Base-by-base conservation (phyloP, 2,797 vertebrate species). In the Stomatorhinus walkeri region DNA sequence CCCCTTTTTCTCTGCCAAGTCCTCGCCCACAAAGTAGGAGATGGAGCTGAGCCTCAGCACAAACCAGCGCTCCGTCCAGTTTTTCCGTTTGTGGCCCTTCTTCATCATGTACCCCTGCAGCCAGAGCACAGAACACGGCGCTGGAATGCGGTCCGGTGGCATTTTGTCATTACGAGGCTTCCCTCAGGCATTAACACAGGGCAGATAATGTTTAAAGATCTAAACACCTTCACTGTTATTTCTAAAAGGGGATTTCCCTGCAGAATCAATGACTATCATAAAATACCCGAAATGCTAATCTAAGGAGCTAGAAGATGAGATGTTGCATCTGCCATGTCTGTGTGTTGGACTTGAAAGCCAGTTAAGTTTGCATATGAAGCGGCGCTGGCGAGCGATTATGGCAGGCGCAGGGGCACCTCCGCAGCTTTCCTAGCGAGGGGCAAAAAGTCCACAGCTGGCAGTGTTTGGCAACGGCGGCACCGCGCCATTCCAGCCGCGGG, bases 11-110 rank as follows among this genome's bases (percentile, higher is more conserved):
- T 97, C 97, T 90, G 94, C 95, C 88, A 96, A 91, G 91, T 97
- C 96, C 92, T 97, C 97, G 46, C 95, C 93, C 88, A 94, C 92
- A 0, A 96, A 97, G 88, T 97, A 97, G 36, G 94, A 95, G 90
- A 97, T 94, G 76, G 94, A 87, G 87, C 92, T 95, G 89, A 96
- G 96, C 90, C 96, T 96, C 88, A 97, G 93, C 48, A 96, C 95
- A 95, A 97, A 97, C 97, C 97, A 97, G 46, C 96, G 95, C 89
- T 97, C 97, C 0, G 94, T 97, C 96, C 97, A 97, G 16, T 97
- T 97, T 95, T 97, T 97, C 92, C 96, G 92, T 90, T 93, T 94
- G 89, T 97, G 96, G 32, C 97, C 96, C 91, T 97, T 97, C 92
- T 97, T 97, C 95, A 96, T 94, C 95, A 97, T 94, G 56, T 97